Percentiles rank a stretch among this genome's conserved stretches.
These are phyloP conservation scores for Rynchops niger DNA, from an alignment of 2,113 vertebrate genomes.

Conservation along the genomic window DNA sequence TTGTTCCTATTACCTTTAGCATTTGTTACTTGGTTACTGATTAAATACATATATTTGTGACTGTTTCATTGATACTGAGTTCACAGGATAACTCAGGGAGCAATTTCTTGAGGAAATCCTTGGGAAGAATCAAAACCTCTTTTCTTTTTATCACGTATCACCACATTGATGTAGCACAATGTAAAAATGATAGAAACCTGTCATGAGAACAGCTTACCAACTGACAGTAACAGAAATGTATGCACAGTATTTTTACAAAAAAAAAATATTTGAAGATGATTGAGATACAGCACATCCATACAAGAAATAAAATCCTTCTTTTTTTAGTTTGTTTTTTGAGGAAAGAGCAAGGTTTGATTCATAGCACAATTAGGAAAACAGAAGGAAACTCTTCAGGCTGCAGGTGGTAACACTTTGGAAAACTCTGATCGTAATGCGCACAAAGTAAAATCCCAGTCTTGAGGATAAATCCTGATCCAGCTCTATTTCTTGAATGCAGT, in stretches of 20 bases:
- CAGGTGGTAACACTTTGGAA: neutral
- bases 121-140: neutral
- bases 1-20: neutral
- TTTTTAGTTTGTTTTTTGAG: neutral
- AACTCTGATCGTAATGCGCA: neutral
- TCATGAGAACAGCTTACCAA: neutral
- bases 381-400: neutral
- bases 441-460: neutral
- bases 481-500: neutral
- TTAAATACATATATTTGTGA: neutral
- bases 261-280: neutral
- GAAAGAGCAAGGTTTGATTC: neutral
- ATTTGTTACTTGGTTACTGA: neutral
- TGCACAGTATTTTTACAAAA: neutral
- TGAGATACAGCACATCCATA: neutral
- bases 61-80: neutral
- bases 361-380: neutral
- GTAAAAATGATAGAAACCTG: neutral
- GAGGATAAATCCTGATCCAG: neutral
- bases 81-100: neutral
- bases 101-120: neutral
- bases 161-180: neutral
- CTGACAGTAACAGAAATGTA: neutral
- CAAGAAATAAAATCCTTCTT: neutral
- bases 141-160: neutral